Conservation (phyloP, 2,888 invertebrate species). For the Dynastes hyllus region DNA sequence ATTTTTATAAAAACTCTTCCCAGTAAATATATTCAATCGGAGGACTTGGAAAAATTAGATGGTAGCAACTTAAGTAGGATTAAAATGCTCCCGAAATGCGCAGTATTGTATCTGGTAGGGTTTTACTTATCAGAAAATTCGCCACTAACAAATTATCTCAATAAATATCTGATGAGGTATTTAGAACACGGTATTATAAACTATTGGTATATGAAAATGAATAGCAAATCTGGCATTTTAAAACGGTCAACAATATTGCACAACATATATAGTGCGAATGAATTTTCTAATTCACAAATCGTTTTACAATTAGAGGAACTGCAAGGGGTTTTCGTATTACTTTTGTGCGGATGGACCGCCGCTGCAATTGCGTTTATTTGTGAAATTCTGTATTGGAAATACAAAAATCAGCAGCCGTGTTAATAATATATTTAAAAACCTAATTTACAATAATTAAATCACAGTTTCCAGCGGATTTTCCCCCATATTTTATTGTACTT, state of each 20-base stretch:
- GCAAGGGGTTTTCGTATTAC: constrained; percentile 29
- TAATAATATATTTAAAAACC: neutral
- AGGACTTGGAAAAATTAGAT: constrained; percentile 14
- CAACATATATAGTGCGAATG: neutral
- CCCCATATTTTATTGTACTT: no score
- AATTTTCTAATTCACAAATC: constrained; percentile 1
- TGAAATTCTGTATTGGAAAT: constrained; percentile 21
- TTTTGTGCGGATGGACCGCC: constrained; percentile 19
- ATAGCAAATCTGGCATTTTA: neutral
- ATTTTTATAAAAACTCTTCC: constrained; percentile 11
- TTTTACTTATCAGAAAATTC: constrained; percentile 21
- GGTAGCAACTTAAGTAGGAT: neutral
- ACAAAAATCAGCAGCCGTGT: neutral
- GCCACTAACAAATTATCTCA: constrained; percentile 1
- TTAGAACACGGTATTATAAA: constrained; percentile 29
- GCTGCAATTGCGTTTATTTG: constrained; percentile 18
- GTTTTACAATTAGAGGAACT: constrained; percentile 29
- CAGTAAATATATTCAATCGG: constrained; percentile 11
- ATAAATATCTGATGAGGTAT: neutral
- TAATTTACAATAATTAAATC: neutral
- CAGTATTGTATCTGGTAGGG: neutral
- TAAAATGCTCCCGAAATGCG: constrained; percentile 32
- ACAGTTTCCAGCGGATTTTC: neutral
- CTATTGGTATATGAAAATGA: constrained; percentile 29
- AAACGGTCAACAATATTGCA: constrained; percentile 17